These are phyloP conservation scores for Tetheella fluctuosa DNA, from an alignment of 2,888 invertebrate species.

Conservation along the genomic window DNA sequence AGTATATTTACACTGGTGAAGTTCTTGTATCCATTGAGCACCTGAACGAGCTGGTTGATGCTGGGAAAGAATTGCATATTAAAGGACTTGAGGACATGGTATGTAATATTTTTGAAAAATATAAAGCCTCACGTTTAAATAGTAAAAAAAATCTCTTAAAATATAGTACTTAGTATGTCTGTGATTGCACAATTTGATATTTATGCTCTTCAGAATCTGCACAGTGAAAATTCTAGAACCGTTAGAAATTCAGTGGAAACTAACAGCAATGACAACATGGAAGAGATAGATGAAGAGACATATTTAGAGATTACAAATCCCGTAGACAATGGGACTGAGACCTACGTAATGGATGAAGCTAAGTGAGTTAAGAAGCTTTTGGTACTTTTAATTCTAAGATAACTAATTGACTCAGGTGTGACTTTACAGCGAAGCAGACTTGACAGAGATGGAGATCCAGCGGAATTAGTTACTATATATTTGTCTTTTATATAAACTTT, in stretches of 20 bases:
- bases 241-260: constrained; percentile 17
- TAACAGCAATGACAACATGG: constrained; percentile 26
- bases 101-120: constrained; percentile 21
- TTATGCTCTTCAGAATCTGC: neutral
- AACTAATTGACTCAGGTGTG: no score
- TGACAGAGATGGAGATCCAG: no score
- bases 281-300: constrained; percentile 41
- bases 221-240: neutral
- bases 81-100: constrained; percentile 71
- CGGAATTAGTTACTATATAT: no score
- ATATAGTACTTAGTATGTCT: no score
- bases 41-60: constrained; percentile 57
- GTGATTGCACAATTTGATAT: no score
- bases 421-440: no score
- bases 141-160: no score
- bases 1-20: constrained; percentile 76
- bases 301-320: constrained; percentile 38
- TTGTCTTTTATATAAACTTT: no score
- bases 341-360: neutral
- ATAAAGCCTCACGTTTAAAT: no score
- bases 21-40: constrained; percentile 60
- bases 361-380: neutral
- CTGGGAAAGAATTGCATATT: constrained; percentile 70
- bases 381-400: no score
- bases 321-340: constrained; percentile 18